Percentiles rank a stretch among this genome's conserved stretches.
phyloP scores from a whole-genome alignment of 92 coral and sea anemone genomes.

The Virgularia gustaviana region DNA sequence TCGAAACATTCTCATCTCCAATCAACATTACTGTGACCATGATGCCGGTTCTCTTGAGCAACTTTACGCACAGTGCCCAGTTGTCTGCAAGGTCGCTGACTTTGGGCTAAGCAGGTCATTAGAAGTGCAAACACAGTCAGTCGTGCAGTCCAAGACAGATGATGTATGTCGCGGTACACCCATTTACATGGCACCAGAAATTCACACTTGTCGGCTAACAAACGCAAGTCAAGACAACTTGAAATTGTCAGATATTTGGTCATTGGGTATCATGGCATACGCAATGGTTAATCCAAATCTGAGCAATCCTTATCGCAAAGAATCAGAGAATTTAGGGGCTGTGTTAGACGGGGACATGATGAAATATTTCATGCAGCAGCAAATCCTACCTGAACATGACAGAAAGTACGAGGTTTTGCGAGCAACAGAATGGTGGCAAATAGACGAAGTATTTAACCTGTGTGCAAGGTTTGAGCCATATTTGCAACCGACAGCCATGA shows the following conservation, averaged over 20 bases:
- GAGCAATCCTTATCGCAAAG: not conserved
- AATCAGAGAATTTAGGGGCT: not conserved
- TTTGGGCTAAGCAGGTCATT: slow-evolving; percentile 1
- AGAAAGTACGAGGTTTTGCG: not conserved
- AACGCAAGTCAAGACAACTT: not conserved
- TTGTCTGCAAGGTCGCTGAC: slow-evolving; percentile 6
- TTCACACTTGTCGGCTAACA: not conserved
- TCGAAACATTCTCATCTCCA: not conserved
- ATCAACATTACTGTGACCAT: not conserved
- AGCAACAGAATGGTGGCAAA: not conserved
- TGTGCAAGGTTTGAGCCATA: slow-evolving; percentile 2
- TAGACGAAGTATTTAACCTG: not conserved
- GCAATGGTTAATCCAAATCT: not conserved
- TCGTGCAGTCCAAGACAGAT: not conserved
- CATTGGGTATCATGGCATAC: not conserved
- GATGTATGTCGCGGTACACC: not conserved
- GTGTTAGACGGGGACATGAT: not conserved
- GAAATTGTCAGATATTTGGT: slow-evolving; percentile 1
- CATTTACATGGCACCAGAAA: slow-evolving; percentile 1
- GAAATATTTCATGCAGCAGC: not conserved
- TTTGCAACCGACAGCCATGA: not conserved
- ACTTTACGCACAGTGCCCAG: not conserved
- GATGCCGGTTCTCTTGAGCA: not conserved
- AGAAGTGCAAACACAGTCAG: not conserved
- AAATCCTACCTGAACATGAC: not conserved